These are phyloP conservation scores for Barnardius zonarius DNA, from an alignment of 2,113 vertebrate species.

Conservation along the genomic window DNA sequence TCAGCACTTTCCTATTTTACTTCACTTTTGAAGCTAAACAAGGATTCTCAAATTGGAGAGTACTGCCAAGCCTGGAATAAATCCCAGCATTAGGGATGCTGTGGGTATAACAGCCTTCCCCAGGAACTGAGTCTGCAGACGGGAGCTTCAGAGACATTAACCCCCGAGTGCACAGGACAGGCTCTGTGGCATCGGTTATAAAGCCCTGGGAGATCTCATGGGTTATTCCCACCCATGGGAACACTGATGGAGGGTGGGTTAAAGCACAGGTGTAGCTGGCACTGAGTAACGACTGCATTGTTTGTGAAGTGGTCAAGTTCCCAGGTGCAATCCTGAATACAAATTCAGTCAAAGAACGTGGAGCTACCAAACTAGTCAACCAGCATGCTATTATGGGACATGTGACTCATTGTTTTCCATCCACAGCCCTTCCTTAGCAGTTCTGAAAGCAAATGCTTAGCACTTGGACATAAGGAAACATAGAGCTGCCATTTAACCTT, in stretches of 20 bases:
- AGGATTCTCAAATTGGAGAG: constrained; percentile 25
- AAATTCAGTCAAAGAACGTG: not conserved
- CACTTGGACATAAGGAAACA: not conserved
- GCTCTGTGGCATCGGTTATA: not conserved
- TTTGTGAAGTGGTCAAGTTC: not conserved
- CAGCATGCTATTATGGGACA: not conserved
- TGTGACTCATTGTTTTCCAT: not conserved
- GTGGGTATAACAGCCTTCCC: constrained; percentile 16
- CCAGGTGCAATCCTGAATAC: not conserved
- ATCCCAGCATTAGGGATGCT: constrained; percentile 6
- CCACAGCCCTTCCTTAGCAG: not conserved
- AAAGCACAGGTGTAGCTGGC: not conserved
- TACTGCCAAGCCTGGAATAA: constrained; percentile 35
- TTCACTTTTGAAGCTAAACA: constrained; percentile 11
- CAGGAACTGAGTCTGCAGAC: not conserved
- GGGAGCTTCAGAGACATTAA: not conserved
- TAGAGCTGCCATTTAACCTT: not conserved
- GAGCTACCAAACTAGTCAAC: not conserved
- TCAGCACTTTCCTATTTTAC: not conserved
- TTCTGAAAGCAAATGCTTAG: not conserved
- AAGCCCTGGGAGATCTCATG: not conserved
- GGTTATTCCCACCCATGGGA: not conserved
- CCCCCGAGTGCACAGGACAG: not conserved
- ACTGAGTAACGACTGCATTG: not conserved
- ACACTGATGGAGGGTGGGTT: not conserved